Conservation (phyloP, 2,888 invertebrate species). For the Cephonodes hylas region DNA sequence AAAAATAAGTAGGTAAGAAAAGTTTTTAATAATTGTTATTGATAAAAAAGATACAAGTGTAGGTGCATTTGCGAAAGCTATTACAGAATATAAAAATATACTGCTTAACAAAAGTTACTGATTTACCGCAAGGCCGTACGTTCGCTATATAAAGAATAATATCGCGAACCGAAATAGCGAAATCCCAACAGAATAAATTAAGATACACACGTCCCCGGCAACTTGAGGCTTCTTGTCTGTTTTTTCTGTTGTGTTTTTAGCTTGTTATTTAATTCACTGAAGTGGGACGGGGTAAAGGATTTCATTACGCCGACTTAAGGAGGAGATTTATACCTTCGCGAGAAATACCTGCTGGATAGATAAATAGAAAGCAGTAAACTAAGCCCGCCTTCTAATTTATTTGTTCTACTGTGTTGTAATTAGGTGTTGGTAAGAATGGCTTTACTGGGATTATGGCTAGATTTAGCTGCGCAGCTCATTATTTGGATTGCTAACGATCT, state of each 20-base stretch:
- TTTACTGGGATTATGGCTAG: no score
- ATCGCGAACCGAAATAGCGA: not conserved
- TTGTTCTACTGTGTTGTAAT: not conserved
- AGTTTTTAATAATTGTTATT: no score
- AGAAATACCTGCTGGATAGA: constrained; percentile 3
- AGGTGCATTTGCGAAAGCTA: no score
- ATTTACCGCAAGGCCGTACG: not conserved
- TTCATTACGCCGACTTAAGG: constrained; percentile 28
- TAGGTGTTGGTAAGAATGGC: no score
- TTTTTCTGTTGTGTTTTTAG: not conserved
- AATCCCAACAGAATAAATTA: not conserved
- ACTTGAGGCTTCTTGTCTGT: not conserved
- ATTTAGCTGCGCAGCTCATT: no score
- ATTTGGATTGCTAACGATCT: no score
- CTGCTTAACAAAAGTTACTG: no score
- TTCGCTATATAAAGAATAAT: not conserved
- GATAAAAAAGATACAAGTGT: no score
- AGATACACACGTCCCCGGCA: not conserved
- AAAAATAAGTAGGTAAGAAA: no score
- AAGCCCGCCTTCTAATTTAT: not conserved
- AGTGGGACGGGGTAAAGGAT: constrained; percentile 15
- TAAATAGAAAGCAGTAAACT: constrained; percentile 9
- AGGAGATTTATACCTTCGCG: constrained; percentile 27
- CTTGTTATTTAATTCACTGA: constrained; percentile 12
- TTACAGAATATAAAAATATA: no score